phyloP scores from a whole-genome alignment of 2,113 vertebrate genomes.

The Eonycteris spelaea region DNA sequence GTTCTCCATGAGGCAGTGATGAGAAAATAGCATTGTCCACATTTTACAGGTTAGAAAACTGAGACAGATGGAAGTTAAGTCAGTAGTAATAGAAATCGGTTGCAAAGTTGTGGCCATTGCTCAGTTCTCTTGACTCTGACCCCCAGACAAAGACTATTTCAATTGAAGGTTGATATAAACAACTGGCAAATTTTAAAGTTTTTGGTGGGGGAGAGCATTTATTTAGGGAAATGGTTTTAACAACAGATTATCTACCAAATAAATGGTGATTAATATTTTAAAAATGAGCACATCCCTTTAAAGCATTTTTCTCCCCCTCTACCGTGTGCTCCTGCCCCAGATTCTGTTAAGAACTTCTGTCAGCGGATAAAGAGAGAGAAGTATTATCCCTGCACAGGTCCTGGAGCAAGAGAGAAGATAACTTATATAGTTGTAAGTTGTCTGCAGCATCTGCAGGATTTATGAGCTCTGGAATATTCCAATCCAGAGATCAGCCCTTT shows the following conservation, averaged over 20 bases:
- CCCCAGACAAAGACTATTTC: background rate
- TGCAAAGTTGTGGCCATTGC: background rate
- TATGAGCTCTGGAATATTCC: background rate
- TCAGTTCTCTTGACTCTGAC: background rate
- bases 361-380: background rate
- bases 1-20: background rate
- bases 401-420: background rate
- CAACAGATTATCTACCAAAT: background rate
- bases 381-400: background rate
- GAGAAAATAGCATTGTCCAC: background rate
- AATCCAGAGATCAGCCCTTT: background rate
- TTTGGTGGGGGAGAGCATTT: background rate
- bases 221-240: constrained; percentile 2
- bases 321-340: background rate
- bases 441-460: background rate
- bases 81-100: no score
- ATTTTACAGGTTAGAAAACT: background rate
- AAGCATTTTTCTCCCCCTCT: background rate
- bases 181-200: background rate
- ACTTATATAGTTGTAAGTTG: background rate
- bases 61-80: background rate
- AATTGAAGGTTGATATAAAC: background rate
- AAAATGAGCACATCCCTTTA: background rate
- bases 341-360: background rate
- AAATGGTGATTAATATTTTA: background rate